Base-by-base conservation (phyloP, 2,113 vertebrate genomes). In the Stercorarius parasiticus region DNA sequence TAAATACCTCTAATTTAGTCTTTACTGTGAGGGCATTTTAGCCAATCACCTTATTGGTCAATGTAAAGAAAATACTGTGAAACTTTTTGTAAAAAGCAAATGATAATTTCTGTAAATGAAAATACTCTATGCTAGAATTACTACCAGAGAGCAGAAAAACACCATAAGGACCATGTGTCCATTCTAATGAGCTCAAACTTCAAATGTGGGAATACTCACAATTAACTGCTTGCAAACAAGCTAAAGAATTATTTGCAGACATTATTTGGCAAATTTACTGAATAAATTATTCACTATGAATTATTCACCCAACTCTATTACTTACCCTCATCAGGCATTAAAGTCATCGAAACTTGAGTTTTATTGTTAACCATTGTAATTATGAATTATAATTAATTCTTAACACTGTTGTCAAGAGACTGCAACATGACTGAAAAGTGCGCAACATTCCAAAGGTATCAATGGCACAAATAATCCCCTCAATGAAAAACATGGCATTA, bases 301-400 rank as follows among this genome's bases (percentile, higher is more conserved):
- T 97, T 95, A 96, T 95, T 95, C 93, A 95, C 93, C 84, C 87
- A 96, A 59, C 32, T 90, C 79, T 95, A 94, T 88, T 95, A 82
- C 87, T 96, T 92, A 95, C 62, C 43, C 88, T 92, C 88, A 89
- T 76, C 94, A 96, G 91, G 80, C 91, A 93, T 80, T 95, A 93
- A 95, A 97, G 86, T 83, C 89, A 97, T 86, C 10, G 0, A 94
- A 96, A 95, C 90, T 91, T 88, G 90, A 96, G 88, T 85, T 94
- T 95, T 97, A 92, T 95, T 97, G 92, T 96, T 92, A 97, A 91
- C 93, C 58, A 88, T 81, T 96, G 70, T 93, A 94, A 96, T 97
- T 95, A 96, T 77, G 91, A 95, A 96, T 96, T 96, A 88, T 95
- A 97, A 97, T 97, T 97, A 97, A 97, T 97, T 96, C 96, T 96